A percentile compares a stretch with the other conserved stretches of the same genome.
These are phyloP conservation scores for Euschistus heros DNA, from an alignment of 1,140 invertebrate genomes.

Conservation along the genomic window DNA sequence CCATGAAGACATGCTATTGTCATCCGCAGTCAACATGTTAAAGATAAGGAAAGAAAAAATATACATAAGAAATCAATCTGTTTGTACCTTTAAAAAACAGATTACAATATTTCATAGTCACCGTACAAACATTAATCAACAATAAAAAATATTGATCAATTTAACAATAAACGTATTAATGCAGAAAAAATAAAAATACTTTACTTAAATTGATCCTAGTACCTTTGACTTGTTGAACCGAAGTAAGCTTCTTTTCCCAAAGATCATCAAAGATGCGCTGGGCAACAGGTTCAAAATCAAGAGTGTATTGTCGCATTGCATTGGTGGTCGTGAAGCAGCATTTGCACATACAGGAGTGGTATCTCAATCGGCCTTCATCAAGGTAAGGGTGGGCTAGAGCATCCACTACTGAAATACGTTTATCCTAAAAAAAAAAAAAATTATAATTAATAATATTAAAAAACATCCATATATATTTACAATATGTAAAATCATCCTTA, in stretches of 20 bases:
- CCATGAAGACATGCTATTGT: no score
- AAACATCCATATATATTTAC: no score
- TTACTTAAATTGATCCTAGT: constrained; percentile 26
- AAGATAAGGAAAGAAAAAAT: no score
- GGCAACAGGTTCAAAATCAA: constrained; percentile 86
- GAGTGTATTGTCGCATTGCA: constrained; percentile 73
- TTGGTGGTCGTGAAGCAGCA: constrained; percentile 79
- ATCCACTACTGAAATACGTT: constrained; percentile 86
- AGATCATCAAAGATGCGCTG: constrained; percentile 81
- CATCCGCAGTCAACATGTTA: no score
- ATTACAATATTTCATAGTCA: no score
- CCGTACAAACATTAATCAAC: no score
- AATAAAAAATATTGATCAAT: background rate
- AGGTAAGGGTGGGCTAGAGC: constrained; percentile 93
- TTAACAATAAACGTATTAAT: background rate
- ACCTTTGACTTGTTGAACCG: constrained; percentile 92
- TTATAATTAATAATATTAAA: background rate
- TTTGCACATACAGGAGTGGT: constrained; percentile 99
- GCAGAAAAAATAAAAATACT: background rate
- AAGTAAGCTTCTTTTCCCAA: constrained; percentile 88
- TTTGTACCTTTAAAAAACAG: no score
- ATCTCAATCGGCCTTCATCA: constrained; percentile 91
- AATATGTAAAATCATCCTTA: no score
- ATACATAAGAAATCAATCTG: no score
- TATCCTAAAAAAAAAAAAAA: constrained; percentile 52